Percentiles rank a stretch among this genome's conserved stretches.
These are phyloP conservation scores for Hedychridium roseum DNA, from an alignment of 2,888 invertebrate species.

Conservation along the genomic window DNA sequence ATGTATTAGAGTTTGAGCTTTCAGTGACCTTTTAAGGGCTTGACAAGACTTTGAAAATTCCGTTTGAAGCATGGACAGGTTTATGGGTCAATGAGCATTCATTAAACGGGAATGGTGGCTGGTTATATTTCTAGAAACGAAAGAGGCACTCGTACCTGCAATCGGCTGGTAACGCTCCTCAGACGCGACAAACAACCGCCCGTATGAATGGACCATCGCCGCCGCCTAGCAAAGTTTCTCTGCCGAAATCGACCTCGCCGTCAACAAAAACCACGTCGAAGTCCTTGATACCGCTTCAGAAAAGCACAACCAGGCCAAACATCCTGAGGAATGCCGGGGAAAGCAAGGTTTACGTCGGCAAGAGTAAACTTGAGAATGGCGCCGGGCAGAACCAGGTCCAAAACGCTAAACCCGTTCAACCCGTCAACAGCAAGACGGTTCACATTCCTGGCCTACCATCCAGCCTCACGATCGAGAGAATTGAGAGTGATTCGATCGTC, in stretches of 20 bases:
- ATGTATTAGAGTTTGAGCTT: too few species aligned
- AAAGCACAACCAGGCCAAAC: slow-evolving; percentile 47
- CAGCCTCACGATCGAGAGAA: slow-evolving; percentile 67
- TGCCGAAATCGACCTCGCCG: slow-evolving; percentile 44
- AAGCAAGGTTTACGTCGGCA: slow-evolving; percentile 41
- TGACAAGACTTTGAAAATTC: too few species aligned
- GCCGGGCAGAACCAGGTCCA: slow-evolving; percentile 33
- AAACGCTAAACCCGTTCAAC: slow-evolving; percentile 45
- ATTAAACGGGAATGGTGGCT: too few species aligned
- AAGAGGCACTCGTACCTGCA: slow-evolving; percentile 65
- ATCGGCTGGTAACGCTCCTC: slow-evolving; percentile 65
- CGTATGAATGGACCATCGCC: slow-evolving; percentile 56
- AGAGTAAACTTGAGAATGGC: slow-evolving; percentile 40
- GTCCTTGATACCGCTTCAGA: slow-evolving; percentile 49
- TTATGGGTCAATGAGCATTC: too few species aligned
- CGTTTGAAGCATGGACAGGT: too few species aligned
- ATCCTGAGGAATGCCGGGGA: slow-evolving; percentile 47
- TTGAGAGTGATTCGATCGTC: slow-evolving; percentile 61
- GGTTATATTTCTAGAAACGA: slow-evolving; percentile 62
- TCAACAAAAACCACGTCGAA: slow-evolving; percentile 40
- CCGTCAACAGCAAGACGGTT: slow-evolving; percentile 47
- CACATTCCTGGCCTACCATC: slow-evolving; percentile 66
- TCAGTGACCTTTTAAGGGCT: too few species aligned
- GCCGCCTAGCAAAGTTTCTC: slow-evolving; percentile 41
- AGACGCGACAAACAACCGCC: slow-evolving; percentile 64